A percentile compares a stretch with the other conserved stretches of the same genome.
These are phyloP conservation scores for Zoanthus gigantus DNA, from an alignment of 92 coral and sea anemone species.

Conservation along the genomic window DNA sequence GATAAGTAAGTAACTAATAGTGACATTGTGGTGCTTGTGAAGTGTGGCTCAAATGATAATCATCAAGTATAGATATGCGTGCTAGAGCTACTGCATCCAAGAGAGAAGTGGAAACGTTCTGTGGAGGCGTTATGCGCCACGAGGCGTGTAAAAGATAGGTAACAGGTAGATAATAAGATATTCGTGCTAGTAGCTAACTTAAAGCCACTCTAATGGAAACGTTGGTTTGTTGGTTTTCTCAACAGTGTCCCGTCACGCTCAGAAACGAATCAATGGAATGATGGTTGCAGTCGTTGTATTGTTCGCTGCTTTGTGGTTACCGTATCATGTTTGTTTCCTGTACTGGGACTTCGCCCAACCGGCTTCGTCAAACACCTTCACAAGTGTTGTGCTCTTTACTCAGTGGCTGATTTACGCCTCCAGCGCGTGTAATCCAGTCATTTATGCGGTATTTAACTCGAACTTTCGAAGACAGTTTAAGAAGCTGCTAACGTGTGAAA, in stretches of 20 bases:
- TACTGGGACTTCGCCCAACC: slow-evolving; percentile 75
- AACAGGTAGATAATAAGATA: neutral
- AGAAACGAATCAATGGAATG: slow-evolving; percentile 72
- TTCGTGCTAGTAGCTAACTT: neutral
- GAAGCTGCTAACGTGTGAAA: slow-evolving; percentile 45
- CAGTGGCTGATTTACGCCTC: slow-evolving; percentile 77
- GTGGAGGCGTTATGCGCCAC: neutral
- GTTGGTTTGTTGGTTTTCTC: neutral
- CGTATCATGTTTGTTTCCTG: slow-evolving; percentile 78
- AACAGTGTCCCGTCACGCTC: slow-evolving; percentile 76
- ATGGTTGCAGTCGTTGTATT: slow-evolving; percentile 66
- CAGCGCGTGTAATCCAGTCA: slow-evolving; percentile 85
- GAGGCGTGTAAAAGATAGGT: neutral
- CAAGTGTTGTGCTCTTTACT: slow-evolving; percentile 62
- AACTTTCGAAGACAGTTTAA: slow-evolving; percentile 75
- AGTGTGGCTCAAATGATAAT: too few species aligned
- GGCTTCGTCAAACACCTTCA: slow-evolving; percentile 45
- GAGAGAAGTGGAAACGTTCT: neutral
- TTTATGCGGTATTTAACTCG: slow-evolving; percentile 74
- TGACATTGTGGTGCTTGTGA: too few species aligned
- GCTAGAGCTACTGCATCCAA: neutral
- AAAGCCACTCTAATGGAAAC: neutral
- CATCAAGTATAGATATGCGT: too few species aligned
- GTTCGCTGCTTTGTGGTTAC: slow-evolving; percentile 82
- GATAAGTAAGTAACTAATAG: too few species aligned